phyloP scores from a whole-genome alignment of 1,140 invertebrate species.

The Lasioglossum baleicum region DNA sequence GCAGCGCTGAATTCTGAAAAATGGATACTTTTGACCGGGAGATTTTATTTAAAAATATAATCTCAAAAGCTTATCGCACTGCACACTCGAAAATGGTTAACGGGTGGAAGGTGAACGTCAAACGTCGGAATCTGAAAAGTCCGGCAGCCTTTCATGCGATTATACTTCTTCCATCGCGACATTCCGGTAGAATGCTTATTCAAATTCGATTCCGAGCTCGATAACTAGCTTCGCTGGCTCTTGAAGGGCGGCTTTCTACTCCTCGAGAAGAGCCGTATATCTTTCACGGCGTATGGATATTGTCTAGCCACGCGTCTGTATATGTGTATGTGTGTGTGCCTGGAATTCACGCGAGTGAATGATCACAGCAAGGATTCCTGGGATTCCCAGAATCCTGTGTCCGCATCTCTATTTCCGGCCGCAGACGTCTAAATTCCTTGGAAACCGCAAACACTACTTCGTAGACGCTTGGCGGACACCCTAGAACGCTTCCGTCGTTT shows the following conservation, averaged over 20 bases:
- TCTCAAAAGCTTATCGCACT: too few relatives aligned
- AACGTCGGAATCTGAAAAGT: slow-evolving; percentile 12
- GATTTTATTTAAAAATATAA: too few relatives aligned
- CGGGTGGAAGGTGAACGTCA: background rate
- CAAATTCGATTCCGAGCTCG: slow-evolving; percentile 46
- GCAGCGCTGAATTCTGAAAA: too few relatives aligned
- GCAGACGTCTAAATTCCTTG: background rate
- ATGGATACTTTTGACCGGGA: too few relatives aligned
- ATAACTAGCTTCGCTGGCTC: slow-evolving; percentile 18
- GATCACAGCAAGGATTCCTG: slow-evolving; percentile 27
- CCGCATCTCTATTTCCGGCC: slow-evolving; percentile 30
- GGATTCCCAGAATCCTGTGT: slow-evolving; percentile 39
- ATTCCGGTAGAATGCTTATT: slow-evolving; percentile 32
- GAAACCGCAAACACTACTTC: background rate
- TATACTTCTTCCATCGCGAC: slow-evolving; percentile 22
- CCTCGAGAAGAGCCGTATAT: slow-evolving; percentile 1
- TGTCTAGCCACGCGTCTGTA: background rate
- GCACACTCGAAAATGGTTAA: too few relatives aligned
- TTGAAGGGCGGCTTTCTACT: background rate
- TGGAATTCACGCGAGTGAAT: slow-evolving; percentile 37
- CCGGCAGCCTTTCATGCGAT: background rate
- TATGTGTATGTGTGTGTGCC: background rate
- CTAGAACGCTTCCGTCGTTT: too few relatives aligned
- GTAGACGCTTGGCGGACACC: background rate
- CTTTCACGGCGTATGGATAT: slow-evolving; percentile 1